phyloP scores from a whole-genome alignment of 2,888 invertebrate genomes.

The Calliphora vomitoria region DNA sequence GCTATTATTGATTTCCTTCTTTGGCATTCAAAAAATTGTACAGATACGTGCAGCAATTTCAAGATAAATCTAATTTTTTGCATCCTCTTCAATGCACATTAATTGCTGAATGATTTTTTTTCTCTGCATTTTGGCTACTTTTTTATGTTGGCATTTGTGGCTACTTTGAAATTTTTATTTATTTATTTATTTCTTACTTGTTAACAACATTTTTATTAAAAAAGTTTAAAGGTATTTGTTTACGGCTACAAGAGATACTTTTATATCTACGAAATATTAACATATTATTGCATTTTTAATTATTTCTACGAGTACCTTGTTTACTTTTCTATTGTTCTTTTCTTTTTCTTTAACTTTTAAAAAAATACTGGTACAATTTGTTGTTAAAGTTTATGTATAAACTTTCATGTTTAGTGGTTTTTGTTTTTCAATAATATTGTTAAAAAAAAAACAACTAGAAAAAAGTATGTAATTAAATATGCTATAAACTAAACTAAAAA shows the following conservation, averaged over 20 bases:
- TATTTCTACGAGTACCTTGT: conserved; percentile 9
- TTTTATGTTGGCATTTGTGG: conserved; percentile 16
- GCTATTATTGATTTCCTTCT: neutral
- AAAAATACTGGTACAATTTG: neutral
- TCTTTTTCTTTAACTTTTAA: neutral
- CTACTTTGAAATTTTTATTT: neutral
- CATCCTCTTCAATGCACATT: neutral
- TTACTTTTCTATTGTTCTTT: neutral
- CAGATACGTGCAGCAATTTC: conserved; percentile 8
- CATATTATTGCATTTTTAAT: conserved; percentile 61
- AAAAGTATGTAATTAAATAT: conserved; percentile 47
- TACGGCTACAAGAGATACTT: neutral
- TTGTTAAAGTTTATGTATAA: neutral
- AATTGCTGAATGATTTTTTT: neutral
- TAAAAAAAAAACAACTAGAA: neutral
- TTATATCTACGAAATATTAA: conserved; percentile 16
- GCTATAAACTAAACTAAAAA: conserved; percentile 10
- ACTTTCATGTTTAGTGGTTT: conserved; percentile 41
- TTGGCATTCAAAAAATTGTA: neutral
- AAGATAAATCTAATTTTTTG: neutral
- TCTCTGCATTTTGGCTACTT: too few species aligned
- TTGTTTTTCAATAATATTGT: neutral
- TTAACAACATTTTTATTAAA: conserved; percentile 45
- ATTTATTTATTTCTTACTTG: neutral
- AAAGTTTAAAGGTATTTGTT: conserved; percentile 32